Conservation (phyloP, 2,888 invertebrate species). For the Ecliptopera silaceata region DNA sequence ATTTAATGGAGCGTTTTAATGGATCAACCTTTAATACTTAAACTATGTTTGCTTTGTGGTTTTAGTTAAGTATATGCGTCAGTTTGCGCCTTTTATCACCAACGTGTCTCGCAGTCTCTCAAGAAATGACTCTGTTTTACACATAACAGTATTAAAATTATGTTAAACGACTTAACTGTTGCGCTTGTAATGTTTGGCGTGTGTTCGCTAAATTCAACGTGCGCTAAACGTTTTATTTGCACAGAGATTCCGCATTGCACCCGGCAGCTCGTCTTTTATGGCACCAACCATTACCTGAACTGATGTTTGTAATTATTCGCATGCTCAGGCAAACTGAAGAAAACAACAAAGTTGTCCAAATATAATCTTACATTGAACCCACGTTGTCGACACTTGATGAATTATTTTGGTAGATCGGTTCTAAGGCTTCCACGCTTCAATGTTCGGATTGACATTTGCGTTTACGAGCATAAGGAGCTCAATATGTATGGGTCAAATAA, state of each 20-base stretch:
- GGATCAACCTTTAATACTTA: not conserved
- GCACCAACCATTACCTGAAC: constrained; percentile 22
- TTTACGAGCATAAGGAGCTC: constrained; percentile 41
- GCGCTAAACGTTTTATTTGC: constrained; percentile 61
- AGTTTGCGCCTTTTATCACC: constrained; percentile 21
- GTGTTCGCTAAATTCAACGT: constrained; percentile 62
- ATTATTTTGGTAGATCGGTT: constrained; percentile 34
- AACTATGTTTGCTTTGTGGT: not conserved
- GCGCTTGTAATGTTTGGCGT: constrained; percentile 56
- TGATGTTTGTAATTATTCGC: constrained; percentile 6
- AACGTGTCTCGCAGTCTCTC: constrained; percentile 16
- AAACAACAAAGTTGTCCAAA: constrained; percentile 8
- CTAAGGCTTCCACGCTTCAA: constrained; percentile 42
- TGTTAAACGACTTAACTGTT: constrained; percentile 65
- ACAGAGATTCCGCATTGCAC: constrained; percentile 53
- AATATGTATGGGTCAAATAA: constrained; percentile 47
- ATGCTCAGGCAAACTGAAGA: not conserved
- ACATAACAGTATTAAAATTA: constrained; percentile 59
- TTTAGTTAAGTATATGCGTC: constrained; percentile 11
- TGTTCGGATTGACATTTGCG: constrained; percentile 42
- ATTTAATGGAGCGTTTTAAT: constrained; percentile 7
- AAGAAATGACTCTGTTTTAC: constrained; percentile 40
- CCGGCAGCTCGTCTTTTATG: constrained; percentile 26
- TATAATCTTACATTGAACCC: constrained; percentile 24
- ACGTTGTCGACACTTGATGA: constrained; percentile 20